Conservation (phyloP, 2,113 vertebrate species). For the Pelodiscus sinensis region DNA sequence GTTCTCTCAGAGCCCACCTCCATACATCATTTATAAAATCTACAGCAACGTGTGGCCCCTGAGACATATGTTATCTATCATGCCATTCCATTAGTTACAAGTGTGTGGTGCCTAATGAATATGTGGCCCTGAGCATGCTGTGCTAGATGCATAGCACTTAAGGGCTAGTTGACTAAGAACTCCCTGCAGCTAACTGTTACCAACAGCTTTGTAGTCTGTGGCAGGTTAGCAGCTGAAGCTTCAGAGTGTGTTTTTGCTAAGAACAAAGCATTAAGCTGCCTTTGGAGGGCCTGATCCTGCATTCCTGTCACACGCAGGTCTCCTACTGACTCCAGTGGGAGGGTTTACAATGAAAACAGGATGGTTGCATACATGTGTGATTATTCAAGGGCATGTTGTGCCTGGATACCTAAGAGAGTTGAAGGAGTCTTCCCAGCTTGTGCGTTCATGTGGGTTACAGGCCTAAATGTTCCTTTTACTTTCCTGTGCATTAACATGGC, state of each 20-base stretch:
- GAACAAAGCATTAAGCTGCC: neutral
- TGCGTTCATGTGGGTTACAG: rapidly evolving
- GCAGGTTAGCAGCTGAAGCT: neutral
- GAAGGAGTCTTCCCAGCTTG: neutral
- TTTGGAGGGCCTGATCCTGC: neutral
- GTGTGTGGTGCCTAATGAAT: neutral
- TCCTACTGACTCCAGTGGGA: neutral
- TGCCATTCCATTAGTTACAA: neutral
- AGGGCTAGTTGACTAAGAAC: neutral
- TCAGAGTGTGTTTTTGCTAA: neutral
- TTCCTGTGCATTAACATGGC: rapidly evolving
- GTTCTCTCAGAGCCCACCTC: neutral
- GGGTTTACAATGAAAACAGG: neutral
- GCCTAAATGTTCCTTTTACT: neutral
- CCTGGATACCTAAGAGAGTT: neutral
- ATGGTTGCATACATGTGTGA: rapidly evolving
- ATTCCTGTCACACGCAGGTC: neutral
- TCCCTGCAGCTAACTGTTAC: neutral
- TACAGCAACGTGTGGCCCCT: rapidly evolving
- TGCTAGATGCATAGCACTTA: rapidly evolving
- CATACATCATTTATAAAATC: neutral
- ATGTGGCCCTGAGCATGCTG: neutral
- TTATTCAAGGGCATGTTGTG: no score
- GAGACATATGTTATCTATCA: neutral
- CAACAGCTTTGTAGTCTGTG: neutral